Conservation (phyloP, 2,888 invertebrate genomes). For the Apoda limacodes region DNA sequence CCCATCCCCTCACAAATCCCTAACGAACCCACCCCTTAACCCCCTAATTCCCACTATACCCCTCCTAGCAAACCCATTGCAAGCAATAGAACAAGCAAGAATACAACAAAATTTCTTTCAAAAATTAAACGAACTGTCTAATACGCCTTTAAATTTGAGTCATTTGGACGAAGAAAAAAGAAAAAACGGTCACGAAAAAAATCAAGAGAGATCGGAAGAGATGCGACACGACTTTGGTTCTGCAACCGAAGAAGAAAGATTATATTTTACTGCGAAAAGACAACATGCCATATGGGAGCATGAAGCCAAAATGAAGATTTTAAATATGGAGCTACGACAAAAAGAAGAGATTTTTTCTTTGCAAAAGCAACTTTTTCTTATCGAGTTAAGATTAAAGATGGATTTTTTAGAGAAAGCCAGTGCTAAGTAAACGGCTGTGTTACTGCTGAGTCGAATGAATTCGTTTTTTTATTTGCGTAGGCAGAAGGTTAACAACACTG, state of each 20-base stretch:
- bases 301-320: constrained; percentile 63
- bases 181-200: constrained; percentile 36
- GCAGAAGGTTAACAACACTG: no score
- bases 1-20: constrained; percentile 28
- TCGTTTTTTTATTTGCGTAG: no score
- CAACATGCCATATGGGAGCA: constrained; percentile 64
- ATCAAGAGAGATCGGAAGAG: constrained; percentile 30
- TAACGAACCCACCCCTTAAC: constrained; percentile 21
- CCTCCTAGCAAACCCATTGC: constrained; percentile 41
- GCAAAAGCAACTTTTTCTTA: constrained; percentile 61
- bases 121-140: constrained; percentile 54
- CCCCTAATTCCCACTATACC: constrained; percentile 28
- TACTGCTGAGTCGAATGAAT: neutral
- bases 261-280: constrained; percentile 56
- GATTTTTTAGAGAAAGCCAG: constrained; percentile 63
- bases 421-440: constrained; percentile 36
- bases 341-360: constrained; percentile 64
- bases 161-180: constrained; percentile 46
- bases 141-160: constrained; percentile 57
- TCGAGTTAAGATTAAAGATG: constrained; percentile 62
- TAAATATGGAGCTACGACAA: constrained; percentile 58
- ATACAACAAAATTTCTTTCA: constrained; percentile 53
- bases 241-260: constrained; percentile 49
- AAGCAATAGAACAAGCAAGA: constrained; percentile 55
- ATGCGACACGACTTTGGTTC: constrained; percentile 37